phyloP scores from a whole-genome alignment of 1,140 invertebrate genomes.

The Trialeurodes vaporariorum region DNA sequence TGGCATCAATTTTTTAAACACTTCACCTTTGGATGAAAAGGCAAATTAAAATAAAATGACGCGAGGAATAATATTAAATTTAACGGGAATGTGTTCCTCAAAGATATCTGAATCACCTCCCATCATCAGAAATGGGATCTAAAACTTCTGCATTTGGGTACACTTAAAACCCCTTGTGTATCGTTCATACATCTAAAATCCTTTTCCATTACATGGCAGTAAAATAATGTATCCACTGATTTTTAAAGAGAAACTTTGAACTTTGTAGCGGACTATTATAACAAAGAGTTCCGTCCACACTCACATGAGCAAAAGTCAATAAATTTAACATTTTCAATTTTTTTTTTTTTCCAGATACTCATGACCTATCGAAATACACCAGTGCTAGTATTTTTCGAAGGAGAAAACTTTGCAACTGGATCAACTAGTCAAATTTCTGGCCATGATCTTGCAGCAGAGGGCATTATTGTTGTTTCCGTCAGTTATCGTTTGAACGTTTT shows the following conservation, averaged over 20 bases:
- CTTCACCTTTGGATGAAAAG: too few species aligned
- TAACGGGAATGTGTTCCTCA: not conserved
- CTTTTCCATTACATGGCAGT: too few species aligned
- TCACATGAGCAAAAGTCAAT: too few species aligned
- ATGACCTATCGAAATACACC: not conserved
- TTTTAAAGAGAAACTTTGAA: too few species aligned
- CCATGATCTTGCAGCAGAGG: not conserved
- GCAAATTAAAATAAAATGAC: not conserved
- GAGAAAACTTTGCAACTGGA: not conserved
- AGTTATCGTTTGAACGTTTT: not conserved
- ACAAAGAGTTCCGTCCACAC: too few species aligned
- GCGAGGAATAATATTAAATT: not conserved
- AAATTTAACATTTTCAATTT: too few species aligned
- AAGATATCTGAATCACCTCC: not conserved
- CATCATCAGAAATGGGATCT: not conserved
- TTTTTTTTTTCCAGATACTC: not conserved
- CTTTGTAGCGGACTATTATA: too few species aligned
- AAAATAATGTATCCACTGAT: too few species aligned
- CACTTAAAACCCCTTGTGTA: not conserved
- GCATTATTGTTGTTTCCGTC: not conserved
- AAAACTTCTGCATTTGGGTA: not conserved
- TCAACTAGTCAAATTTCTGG: not conserved
- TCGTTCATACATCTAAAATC: too few species aligned
- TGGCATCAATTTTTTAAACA: too few species aligned
- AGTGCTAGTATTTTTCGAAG: not conserved